These are phyloP conservation scores for Scopus umbretta DNA, from an alignment of 2,113 vertebrate genomes.

Conservation along the genomic window DNA sequence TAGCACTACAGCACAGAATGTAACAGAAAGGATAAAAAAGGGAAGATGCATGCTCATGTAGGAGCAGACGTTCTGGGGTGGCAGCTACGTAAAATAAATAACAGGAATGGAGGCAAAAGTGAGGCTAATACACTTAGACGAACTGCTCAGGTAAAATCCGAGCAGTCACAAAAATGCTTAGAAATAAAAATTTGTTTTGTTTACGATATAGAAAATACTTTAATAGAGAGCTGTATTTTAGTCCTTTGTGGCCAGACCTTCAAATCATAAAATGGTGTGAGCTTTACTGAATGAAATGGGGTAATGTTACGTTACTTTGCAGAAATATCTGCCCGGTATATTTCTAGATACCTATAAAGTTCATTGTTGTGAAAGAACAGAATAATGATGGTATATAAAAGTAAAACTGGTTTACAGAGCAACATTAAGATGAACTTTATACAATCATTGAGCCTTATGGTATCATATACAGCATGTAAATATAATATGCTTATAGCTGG, in stretches of 20 bases:
- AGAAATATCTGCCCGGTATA: neutral
- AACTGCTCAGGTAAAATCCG: neutral
- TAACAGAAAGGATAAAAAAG: neutral
- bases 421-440: neutral
- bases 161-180: neutral
- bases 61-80: neutral
- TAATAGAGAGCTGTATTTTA: neutral
- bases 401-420: neutral
- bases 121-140: neutral
- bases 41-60: neutral
- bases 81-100: neutral
- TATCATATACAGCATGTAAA: neutral
- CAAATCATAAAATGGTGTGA: neutral
- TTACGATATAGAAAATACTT: neutral
- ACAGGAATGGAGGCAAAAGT: neutral
- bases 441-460: neutral
- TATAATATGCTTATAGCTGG: neutral
- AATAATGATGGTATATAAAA: neutral
- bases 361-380: neutral
- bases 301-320: neutral
- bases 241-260: neutral
- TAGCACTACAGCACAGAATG: neutral
- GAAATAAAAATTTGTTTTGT: neutral
- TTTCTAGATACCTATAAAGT: neutral
- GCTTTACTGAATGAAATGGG: neutral